Evolutionary conservation across 2,888 invertebrate species (phyloP).

Genomic region (Penaeus monodon): DNA sequence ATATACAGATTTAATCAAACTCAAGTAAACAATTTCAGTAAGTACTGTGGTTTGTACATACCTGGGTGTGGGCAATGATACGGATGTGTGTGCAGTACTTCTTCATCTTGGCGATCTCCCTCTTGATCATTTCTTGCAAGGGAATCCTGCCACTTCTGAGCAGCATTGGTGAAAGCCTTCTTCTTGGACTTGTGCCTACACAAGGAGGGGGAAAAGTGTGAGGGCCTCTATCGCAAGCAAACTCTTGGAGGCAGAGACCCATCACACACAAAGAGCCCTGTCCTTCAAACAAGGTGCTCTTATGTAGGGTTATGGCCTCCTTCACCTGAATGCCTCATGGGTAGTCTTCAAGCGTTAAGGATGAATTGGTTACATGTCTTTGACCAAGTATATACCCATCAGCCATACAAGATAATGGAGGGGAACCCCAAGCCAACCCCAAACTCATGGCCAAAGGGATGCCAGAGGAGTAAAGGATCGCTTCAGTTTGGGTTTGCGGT

Average conservation of each 20-base stretch:
- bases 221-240: constrained; percentile 59
- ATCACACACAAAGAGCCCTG: constrained; percentile 42
- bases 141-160: constrained; percentile 99
- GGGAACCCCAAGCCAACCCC: constrained; percentile 21
- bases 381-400: neutral
- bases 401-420: constrained; percentile 12
- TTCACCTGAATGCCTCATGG: too few relatives aligned
- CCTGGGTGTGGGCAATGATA: constrained; percentile 97
- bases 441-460: constrained; percentile 40
- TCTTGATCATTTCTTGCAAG: constrained; percentile 94
- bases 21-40: neutral
- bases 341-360: too few relatives aligned
- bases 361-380: too few relatives aligned
- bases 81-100: constrained; percentile 98
- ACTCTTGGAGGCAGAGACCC: constrained; percentile 57
- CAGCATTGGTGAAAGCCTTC: constrained; percentile 99
- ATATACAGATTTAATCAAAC: too few relatives aligned
- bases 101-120: constrained; percentile 96
- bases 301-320: too few relatives aligned
- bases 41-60: constrained; percentile 70
- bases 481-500: neutral
- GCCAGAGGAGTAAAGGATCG: constrained; percentile 46
- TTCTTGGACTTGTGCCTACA: constrained; percentile 99
- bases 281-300: neutral
- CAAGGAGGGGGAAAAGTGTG: constrained; percentile 39